Base-by-base conservation (phyloP, 2,113 vertebrate species). In the Pipra filicauda region DNA sequence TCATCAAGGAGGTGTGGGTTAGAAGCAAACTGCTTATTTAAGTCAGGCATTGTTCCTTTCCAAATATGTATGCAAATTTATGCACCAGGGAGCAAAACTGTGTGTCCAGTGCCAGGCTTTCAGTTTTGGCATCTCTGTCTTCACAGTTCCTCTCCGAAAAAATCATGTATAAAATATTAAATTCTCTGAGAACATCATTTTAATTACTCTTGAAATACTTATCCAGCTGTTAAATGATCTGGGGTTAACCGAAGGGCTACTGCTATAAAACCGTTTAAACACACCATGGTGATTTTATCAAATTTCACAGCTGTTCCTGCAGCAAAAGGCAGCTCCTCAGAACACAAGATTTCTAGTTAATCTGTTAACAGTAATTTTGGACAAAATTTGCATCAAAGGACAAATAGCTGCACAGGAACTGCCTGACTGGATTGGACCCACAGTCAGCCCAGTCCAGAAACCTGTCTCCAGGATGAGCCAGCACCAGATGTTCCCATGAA, bases 271-370 rank as follows among this genome's bases (percentile, higher is more conserved):
- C 48, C 85, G 84, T 93, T 94, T 77, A 78, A 95, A 83, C 37
- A 76, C 75, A 91, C 78, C 77, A 57, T 8, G 65, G 88, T 84
- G 94, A 96, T 95, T 95, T 95, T 94, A 95, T 95, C 94, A 95
- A 93, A 96, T 97, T 95, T 95, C 85, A 94, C 94, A 97, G 94
- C 91, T 96, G 95, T 72, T 93, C 86, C 69, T 93, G 65, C 69
- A 93, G 91, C 75, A 93, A 64, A 94, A 93, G 75, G 88, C 85
- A 90, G 64, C 49, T 95, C 79, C 86, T 95, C 91, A 77, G 88
- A 87, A 85, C 71, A 91, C 78, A 90, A 96, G 96, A 87, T 81
- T 95, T 85, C 84, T 30, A 61, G 57, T 89, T 96, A 91, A 96
- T 94, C 76, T 31, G 10, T 70, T 91, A 95, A 75, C 57, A 44